A percentile compares a stretch with the other conserved stretches of the same genome.
These are phyloP conservation scores for Podarcis muralis DNA, from an alignment of 2,113 vertebrate species.

Conservation along the genomic window DNA sequence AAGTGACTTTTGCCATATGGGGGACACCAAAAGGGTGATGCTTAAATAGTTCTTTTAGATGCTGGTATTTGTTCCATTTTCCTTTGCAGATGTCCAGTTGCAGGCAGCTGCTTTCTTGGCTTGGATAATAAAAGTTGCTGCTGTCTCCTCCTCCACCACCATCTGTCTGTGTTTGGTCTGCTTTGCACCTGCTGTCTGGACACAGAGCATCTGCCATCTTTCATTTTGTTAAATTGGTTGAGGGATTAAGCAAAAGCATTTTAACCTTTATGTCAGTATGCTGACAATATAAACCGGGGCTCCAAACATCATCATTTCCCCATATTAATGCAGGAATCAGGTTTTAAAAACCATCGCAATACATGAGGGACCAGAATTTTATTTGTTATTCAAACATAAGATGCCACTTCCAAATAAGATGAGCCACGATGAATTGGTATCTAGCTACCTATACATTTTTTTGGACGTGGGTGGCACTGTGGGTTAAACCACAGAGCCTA, in stretches of 20 bases:
- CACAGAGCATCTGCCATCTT: conserved; percentile 40
- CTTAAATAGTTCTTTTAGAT: neutral
- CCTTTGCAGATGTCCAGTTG: conserved; percentile 3
- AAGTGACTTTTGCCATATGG: neutral
- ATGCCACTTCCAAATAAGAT: neutral
- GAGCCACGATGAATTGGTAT: neutral
- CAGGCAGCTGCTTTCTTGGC: conserved; percentile 18
- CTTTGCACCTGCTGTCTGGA: neutral
- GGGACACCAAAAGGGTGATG: neutral
- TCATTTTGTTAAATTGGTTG: conserved; percentile 22
- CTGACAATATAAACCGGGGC: neutral
- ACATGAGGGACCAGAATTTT: neutral
- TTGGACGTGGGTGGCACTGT: too few species aligned
- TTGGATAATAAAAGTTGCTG: conserved; percentile 25
- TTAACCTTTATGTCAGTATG: conserved; percentile 14
- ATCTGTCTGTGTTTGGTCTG: conserved; percentile 29
- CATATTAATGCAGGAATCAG: neutral
- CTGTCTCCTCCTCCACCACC: neutral
- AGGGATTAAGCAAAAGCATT: conserved; percentile 31
- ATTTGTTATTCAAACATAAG: neutral
- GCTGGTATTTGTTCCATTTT: conserved; percentile 2
- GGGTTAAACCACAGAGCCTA: too few species aligned
- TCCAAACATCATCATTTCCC: conserved; percentile 4
- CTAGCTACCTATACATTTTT: neutral
- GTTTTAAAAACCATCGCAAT: neutral